These are phyloP conservation scores for Galbula dea DNA, from an alignment of 2,113 vertebrate species.

Conservation along the genomic window DNA sequence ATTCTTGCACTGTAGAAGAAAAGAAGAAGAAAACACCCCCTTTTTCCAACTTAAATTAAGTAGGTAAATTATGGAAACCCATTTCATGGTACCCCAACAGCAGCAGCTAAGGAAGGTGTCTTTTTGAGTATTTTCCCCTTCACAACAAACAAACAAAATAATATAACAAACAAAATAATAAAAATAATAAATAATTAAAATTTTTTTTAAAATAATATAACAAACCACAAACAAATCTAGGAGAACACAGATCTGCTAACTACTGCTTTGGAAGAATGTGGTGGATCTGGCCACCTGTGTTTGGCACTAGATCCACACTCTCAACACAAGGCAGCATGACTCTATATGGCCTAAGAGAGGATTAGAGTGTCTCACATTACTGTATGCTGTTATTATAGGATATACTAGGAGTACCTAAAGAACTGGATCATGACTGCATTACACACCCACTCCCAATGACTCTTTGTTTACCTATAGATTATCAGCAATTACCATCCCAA, in stretches of 20 bases:
- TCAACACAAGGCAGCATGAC: not conserved
- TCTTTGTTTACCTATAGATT: slow-evolving; percentile 10
- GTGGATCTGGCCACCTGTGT: not conserved
- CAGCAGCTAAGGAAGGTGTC: not conserved
- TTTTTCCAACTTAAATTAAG: not conserved
- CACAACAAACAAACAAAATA: not conserved
- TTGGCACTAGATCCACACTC: not conserved
- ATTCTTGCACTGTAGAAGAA: not conserved
- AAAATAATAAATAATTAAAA: not conserved
- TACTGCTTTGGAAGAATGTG: not conserved
- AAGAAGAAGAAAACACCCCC: not conserved
- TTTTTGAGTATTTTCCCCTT: not conserved
- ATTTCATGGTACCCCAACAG: not conserved
- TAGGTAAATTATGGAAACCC: not conserved
- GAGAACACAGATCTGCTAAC: not conserved
- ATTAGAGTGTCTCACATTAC: not conserved
- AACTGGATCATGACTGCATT: not conserved
- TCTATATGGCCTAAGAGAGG: not conserved
- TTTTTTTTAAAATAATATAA: too few relatives aligned
- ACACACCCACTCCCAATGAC: not conserved
- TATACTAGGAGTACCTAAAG: not conserved
- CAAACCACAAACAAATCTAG: not conserved
- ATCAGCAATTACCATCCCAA: not conserved
- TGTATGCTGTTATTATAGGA: slow-evolving; percentile 4
- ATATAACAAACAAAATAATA: not conserved